Base-by-base conservation (phyloP, 2,888 invertebrate species). In the Stictocephala bisonia region DNA sequence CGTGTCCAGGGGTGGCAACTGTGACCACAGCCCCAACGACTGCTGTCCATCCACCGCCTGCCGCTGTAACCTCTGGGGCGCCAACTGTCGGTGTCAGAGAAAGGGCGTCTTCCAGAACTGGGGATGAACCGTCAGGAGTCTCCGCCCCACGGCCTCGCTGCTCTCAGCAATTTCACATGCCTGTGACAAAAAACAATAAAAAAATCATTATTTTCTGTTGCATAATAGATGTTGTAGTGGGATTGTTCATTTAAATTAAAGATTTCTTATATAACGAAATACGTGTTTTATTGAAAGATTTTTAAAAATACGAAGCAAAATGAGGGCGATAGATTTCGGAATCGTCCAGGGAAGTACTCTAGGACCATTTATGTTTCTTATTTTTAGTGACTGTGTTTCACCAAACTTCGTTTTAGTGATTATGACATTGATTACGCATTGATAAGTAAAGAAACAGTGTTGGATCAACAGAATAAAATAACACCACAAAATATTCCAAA, bases 81-180 rank as follows among this genome's bases (percentile, higher is more conserved):
- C 92, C 83, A 94, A 95, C 87, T 94, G 94, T 85, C 89, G 92
- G 81, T 95, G 94, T 85, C 94, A 94, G 85, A 90, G 94, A 80
- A 91, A 92, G 90, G 94, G 94, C 74, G 89, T 94, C 82, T 94
- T 94, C 88, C 94, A 94, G 84, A 93, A 93, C 85, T 93, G 93
- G 74, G 79, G 77, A 64, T 71, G 50, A 58, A 72, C 27, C 24
- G 11, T 24, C 51, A 67, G 72, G n/a, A n/a, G n/a, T 68, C 73
- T 70, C 68, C 71, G 74, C 75, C 77, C 79, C 77, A 75, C 80
- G 75, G 73, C 71, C 74, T 73, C 67, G 74, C 72, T 53, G 35
- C 41, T 44, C 27, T 2, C 26, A 1, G 64, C 64, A 64, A 64
- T 6, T 11, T 64, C 64, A 64, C 64, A 22, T 18, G 44, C 13